Percentiles rank a stretch among this genome's conserved stretches.
phyloP scores from a whole-genome alignment of 2,888 invertebrate genomes.

The Theretra japonica region DNA sequence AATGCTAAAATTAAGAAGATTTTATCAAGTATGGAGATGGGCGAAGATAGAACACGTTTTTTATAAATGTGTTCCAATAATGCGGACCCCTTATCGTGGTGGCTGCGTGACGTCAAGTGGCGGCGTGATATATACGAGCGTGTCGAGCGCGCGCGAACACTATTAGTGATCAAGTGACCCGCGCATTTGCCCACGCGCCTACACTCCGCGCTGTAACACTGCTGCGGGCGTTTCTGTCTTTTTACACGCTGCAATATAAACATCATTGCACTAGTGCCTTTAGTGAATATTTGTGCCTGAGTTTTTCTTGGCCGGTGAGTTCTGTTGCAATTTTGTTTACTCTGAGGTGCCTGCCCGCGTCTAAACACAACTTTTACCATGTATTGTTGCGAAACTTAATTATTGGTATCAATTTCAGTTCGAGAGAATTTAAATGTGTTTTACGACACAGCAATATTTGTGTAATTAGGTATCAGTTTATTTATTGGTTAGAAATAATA shows the following conservation, averaged over 20 bases:
- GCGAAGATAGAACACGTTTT: constrained; percentile 44
- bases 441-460: not conserved
- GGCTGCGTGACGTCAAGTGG: constrained; percentile 67
- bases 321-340: constrained; percentile 32
- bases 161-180: constrained; percentile 67
- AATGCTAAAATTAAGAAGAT: not conserved
- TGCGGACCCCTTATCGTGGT: constrained; percentile 57
- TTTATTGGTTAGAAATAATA: not conserved
- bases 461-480: not conserved
- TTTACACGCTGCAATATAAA: constrained; percentile 36
- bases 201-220: constrained; percentile 55
- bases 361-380: not conserved
- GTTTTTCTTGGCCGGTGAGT: constrained; percentile 59
- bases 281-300: constrained; percentile 63
- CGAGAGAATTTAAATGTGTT: not conserved
- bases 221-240: constrained; percentile 50
- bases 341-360: not conserved
- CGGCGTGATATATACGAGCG: constrained; percentile 70
- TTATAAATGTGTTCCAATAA: constrained; percentile 48
- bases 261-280: constrained; percentile 57
- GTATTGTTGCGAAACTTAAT: not conserved
- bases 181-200: constrained; percentile 60
- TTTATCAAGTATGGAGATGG: constrained; percentile 24
- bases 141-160: constrained; percentile 74
- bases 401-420: not conserved